Evolutionary conservation across 2,797 vertebrate species (phyloP).

Genomic region (Labroides dimidiatus): DNA sequence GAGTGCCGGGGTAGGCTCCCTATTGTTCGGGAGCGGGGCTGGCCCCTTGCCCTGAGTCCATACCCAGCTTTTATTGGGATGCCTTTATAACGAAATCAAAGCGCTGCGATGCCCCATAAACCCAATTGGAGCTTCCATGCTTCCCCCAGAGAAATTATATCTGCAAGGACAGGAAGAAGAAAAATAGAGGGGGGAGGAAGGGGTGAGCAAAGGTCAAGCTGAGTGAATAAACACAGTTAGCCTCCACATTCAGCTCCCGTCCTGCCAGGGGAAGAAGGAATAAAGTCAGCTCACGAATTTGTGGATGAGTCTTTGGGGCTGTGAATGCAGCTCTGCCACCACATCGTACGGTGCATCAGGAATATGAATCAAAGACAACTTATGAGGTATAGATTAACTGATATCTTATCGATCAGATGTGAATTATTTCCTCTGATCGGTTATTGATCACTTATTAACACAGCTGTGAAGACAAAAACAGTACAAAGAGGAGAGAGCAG

Average conservation of each 20-base stretch:
- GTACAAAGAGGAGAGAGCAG: too few species aligned
- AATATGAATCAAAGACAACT: too few species aligned
- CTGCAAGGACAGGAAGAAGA: constrained; percentile 42
- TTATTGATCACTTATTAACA: too few species aligned
- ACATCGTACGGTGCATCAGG: too few species aligned
- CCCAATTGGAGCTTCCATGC: constrained; percentile 36
- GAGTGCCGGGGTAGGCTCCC: constrained; percentile 19
- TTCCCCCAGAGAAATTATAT: constrained; percentile 51
- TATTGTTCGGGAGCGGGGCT: constrained; percentile 49
- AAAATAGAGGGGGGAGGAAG: constrained; percentile 24
- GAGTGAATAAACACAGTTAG: constrained; percentile 25
- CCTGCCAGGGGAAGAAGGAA: constrained; percentile 1
- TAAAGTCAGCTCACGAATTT: background rate
- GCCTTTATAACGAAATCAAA: constrained; percentile 68
- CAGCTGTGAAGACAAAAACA: too few species aligned
- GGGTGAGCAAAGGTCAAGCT: constrained; percentile 20
- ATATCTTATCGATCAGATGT: too few species aligned
- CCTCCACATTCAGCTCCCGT: background rate
- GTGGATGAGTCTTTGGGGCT: background rate
- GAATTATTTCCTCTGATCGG: too few species aligned
- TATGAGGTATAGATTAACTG: too few species aligned
- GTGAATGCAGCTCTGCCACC: too few species aligned
- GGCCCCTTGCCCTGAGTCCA: constrained; percentile 33
- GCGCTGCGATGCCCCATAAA: constrained; percentile 53
- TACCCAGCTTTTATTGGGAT: constrained; percentile 60